These are phyloP conservation scores for Sinocyclocheilus anophthalmus DNA, from an alignment of 2,113 vertebrate genomes.

Conservation along the genomic window DNA sequence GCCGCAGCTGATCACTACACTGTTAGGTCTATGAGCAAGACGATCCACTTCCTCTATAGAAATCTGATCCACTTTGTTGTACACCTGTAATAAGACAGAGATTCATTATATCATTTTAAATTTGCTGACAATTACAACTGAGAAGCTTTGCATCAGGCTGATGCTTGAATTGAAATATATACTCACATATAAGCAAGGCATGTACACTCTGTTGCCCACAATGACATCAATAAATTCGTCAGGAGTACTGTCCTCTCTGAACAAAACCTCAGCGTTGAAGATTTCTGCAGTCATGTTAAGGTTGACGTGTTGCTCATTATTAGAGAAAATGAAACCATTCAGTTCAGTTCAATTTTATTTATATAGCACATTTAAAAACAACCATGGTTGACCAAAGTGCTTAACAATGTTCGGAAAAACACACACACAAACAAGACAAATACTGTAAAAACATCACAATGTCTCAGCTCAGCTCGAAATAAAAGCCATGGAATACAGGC, in stretches of 20 bases:
- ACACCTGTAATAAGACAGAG: slow-evolving; percentile 79
- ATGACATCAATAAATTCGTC: slow-evolving; percentile 98
- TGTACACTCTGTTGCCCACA: slow-evolving; percentile 97
- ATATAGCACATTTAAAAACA: too few species aligned
- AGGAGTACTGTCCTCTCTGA: slow-evolving; percentile 92
- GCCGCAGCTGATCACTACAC: slow-evolving; percentile 96
- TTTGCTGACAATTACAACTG: neutral
- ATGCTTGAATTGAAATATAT: neutral
- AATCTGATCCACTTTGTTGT: slow-evolving; percentile 99
- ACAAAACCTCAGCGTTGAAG: slow-evolving; percentile 97
- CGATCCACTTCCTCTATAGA: slow-evolving; percentile 97
- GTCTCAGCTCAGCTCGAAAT: too few species aligned
- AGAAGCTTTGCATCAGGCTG: neutral
- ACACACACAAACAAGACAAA: too few species aligned
- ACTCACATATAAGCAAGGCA: slow-evolving; percentile 97
- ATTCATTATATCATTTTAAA: neutral
- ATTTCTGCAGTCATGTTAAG: slow-evolving; percentile 89
- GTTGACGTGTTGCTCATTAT: slow-evolving; percentile 6
- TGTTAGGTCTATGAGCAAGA: slow-evolving; percentile 86
- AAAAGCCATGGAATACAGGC: too few species aligned
- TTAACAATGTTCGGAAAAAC: too few species aligned
- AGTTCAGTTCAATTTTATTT: too few species aligned
- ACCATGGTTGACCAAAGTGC: too few species aligned
- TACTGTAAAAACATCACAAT: too few species aligned
- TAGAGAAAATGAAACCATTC: neutral